A percentile compares a stretch with the other conserved stretches of the same genome.
phyloP scores from a whole-genome alignment of 2,113 vertebrate species.

The Meriones unguiculatus region DNA sequence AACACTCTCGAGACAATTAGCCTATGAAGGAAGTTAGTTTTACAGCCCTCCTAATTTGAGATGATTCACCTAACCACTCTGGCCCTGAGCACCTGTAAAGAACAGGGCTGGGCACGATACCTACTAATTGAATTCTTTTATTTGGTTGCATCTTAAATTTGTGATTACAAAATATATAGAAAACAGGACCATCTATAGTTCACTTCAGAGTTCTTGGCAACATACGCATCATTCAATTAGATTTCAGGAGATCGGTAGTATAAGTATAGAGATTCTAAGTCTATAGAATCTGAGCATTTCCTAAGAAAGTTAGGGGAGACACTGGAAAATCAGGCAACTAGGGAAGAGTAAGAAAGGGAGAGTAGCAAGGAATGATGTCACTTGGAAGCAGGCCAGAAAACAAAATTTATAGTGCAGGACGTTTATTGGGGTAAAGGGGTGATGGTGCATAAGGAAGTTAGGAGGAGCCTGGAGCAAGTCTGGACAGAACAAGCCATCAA shows the following conservation, averaged over 20 bases:
- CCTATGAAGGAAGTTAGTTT: constrained; percentile 54
- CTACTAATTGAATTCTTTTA: constrained; percentile 1
- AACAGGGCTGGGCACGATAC: neutral
- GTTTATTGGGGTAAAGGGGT: neutral
- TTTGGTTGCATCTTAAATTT: neutral
- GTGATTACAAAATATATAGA: neutral
- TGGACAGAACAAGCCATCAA: neutral
- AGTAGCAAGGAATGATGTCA: neutral
- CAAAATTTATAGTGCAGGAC: neutral
- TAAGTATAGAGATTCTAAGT: neutral
- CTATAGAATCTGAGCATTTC: neutral
- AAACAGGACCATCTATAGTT: neutral
- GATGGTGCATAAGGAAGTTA: too few species aligned
- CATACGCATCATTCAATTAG: neutral
- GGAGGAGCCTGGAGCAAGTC: neutral
- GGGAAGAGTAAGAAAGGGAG: neutral
- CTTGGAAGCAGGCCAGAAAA: neutral
- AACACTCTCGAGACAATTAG: constrained; percentile 67
- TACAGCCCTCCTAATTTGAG: constrained; percentile 48
- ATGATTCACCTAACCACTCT: constrained; percentile 54
- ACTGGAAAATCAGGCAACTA: neutral
- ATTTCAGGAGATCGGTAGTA: neutral
- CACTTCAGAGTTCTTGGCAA: neutral
- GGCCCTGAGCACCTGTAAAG: constrained; percentile 9
- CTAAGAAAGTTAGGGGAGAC: neutral